These are phyloP conservation scores for Danio aesculapii DNA, from an alignment of 2,797 vertebrate genomes.

Conservation along the genomic window DNA sequence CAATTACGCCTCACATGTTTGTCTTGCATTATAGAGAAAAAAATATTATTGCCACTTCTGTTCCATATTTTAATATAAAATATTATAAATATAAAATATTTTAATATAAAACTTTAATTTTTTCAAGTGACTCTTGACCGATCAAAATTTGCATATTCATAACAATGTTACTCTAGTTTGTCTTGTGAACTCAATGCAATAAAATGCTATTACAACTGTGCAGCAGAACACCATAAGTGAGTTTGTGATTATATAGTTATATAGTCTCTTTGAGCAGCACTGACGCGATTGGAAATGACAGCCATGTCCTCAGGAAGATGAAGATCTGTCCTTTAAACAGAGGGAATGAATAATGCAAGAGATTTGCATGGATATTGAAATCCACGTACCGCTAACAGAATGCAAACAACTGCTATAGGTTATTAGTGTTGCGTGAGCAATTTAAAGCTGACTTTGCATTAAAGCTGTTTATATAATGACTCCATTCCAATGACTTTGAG, in stretches of 20 bases:
- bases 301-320: conserved; percentile 13
- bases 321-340: conserved; percentile 26
- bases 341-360: conserved; percentile 16
- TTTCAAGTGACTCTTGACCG: not conserved
- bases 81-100: too few species aligned
- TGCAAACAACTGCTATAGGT: not conserved
- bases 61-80: too few species aligned
- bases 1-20: too few species aligned
- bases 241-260: conserved; percentile 15
- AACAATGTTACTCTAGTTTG: not conserved
- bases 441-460: not conserved
- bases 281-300: conserved; percentile 28
- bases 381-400: conserved; percentile 9
- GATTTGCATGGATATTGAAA: conserved; percentile 31
- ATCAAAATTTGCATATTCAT: conserved; percentile 15
- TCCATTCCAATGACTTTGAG: too few species aligned
- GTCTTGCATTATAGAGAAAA: too few species aligned
- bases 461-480: not conserved
- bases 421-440: not conserved
- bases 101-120: too few species aligned
- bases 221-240: not conserved
- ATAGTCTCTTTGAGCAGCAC: conserved; percentile 12
- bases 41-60: too few species aligned
- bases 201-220: conserved; percentile 10
- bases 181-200: not conserved